Evolutionary conservation across 2,888 invertebrate species (phyloP), one percentile per base, ranked within the genome.

Genomic region (Synanthedon tipuliformis): DNA sequence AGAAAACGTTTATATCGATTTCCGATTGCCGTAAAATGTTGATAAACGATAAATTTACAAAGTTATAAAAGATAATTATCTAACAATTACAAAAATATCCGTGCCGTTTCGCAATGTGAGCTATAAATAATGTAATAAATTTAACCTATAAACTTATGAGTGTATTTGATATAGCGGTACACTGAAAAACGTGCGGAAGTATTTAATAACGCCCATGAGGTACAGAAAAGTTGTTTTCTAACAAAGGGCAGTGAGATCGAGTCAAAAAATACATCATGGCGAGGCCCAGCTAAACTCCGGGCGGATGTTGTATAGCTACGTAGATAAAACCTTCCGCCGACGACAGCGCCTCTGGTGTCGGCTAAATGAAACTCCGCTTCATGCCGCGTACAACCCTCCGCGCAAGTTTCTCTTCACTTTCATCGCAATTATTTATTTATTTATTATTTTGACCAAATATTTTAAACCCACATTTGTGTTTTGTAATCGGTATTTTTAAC

Each of bases 251-350:
- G 73, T 74, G 73, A 63, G 71, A 68, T 73, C 67, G 73, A 69
- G 73, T 84, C 81, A 73, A 80, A 83, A 84, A 79, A 81, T 72
- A 75, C 76, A 72, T 75, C 68, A 71, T 50, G 52, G 51, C 74
- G 79, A 83, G 81, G 84, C 83, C 83, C 82, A 75, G 70, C 71
- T 69, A 45, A 45, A 45, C 45, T 45, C 45, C 75, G 82, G 75
- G 77, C 86, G 86, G 86, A 86, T 86, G 83, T 82, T 78, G 76
- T 84, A 84, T 84, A 85, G 82, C 78, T 85, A 85, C 80, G 84
- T 85, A 86, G 86, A 85, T 86, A 85, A 86, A 87, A 87, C 87
- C 87, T 87, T 87, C 87, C 87, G 86, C 83, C 85, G 85, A 68
- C 60, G 59, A 59, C 75, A 81, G 84, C 86, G 86, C 87, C 75